Evolutionary conservation across 2,797 vertebrate genomes (phyloP), one percentile per base, ranked within the genome.

Genomic region (Brotogeris chrysoptera): DNA sequence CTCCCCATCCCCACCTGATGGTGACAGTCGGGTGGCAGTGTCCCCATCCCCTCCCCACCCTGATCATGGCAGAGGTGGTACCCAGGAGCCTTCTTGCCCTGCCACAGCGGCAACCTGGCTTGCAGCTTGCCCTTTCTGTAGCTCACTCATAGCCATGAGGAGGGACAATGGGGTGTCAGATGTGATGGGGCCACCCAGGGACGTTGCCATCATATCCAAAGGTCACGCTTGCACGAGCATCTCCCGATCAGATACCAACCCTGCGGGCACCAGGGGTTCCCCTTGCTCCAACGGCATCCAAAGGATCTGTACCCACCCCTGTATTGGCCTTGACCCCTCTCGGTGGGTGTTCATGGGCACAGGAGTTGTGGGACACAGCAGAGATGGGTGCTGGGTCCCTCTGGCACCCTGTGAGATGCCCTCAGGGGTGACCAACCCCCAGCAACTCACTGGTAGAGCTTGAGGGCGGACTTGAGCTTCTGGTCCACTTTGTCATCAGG

Each of bases 381-480:
- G 77, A 84, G 34, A 25, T 44, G 19, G 32, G 41, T 80, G 32
- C 52, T 80, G 61, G 11, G 41, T 57, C 25, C 49, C 44, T 36
- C 60, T 21, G 25, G 25, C 49, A 57, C 28, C 20, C 14, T 11
- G 13, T 0, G 0, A 85, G 65, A 66, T 34, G 24, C 4, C 7
- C 23, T 25, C 0, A 0, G 1, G 5, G 7, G 2, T 1, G 2
- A 34, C 39, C 66, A 50, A 19, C 6, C 10, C 65, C 23, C 5
- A 4, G 21, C 8, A 60, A 97, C 99, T 98, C 96, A 99, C 99
- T 98, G 98, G 94, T 98, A 99, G 55, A 99, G 97, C 92, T 99
- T 99, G 89, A 99, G 97, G 57, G 96, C 74, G 2, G 97, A 97
- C 77, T 98, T 98, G 73, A 98, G 78, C 1, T 92, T 97, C 1